Base-by-base conservation (phyloP, 1,140 invertebrate genomes). In the Drosophila paulistorum region DNA sequence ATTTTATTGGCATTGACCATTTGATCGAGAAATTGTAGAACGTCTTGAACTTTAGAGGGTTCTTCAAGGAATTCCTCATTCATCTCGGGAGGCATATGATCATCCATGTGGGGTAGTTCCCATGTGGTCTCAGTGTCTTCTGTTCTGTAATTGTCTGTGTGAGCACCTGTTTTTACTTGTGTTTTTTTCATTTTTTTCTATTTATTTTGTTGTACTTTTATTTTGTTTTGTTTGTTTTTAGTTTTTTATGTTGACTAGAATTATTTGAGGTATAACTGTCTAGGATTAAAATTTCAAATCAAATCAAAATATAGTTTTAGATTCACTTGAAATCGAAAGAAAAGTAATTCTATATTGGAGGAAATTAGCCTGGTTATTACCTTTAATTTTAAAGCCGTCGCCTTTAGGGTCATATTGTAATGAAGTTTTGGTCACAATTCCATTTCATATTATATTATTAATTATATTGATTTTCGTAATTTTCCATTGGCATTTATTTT, bases 11-110 rank as follows among this genome's bases (percentile, higher is more conserved):
- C 41, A 17, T 68, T 71, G 3, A 7, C 4, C 13, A 86, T 66
- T 0, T 0, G 3, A 0, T 68, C 63, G 4, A 86, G 33, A 11
- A 51, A 60, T 7, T 80, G 51, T 1, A 83, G 13, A 0, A 77
- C 5, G 1, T 87, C 83, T 0, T 30, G 9, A 0, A 86, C 63
- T 9, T 62, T 71, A 1, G 83, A 80, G 0, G 63, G 65, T 7
- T 48, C 1, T 0, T 39, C 7, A 0, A 86, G 68, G 14, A 87
- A 86, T 1, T 39, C 51, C 33, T 86, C 83, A 23, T 51, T 20
- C 7, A 23, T 9, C 39, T 87, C 23, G 4, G 3, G 55, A 23
- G 79, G 59, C 0, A 68, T 67, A 26, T 74, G 62, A 20, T 69
- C 51, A 20, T 68, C 42, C 11, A 67, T 30, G 4, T 4, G 23